These are phyloP conservation scores for Lysandra bellargus DNA, from an alignment of 2,888 invertebrate species.

Conservation along the genomic window DNA sequence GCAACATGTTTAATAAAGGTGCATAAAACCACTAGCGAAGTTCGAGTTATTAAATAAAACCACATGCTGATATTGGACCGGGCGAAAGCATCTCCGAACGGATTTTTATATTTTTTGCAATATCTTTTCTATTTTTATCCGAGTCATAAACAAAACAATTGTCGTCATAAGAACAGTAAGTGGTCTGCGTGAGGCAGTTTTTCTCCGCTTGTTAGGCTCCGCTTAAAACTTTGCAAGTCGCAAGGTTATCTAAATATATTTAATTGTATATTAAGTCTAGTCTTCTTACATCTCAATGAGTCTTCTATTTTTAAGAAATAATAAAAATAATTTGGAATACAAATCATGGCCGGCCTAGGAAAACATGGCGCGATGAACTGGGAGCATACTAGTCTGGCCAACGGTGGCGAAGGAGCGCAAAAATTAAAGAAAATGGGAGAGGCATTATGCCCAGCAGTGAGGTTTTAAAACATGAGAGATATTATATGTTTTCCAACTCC, in stretches of 20 bases:
- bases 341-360: background rate
- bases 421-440: background rate
- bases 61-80: background rate
- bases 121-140: slow-evolving; percentile 27
- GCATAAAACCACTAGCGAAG: background rate
- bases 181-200: slow-evolving; percentile 65
- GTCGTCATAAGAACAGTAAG: slow-evolving; percentile 61
- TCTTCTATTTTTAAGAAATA: background rate
- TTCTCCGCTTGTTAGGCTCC: slow-evolving; percentile 53
- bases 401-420: no score
- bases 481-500: background rate
- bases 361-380: background rate
- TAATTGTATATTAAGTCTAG: background rate
- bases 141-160: slow-evolving; percentile 52
- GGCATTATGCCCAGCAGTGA: no score
- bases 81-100: background rate
- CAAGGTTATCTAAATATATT: slow-evolving; percentile 19
- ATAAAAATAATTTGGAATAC: no score
- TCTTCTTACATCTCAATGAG: no score
- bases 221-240: slow-evolving; percentile 45
- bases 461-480: no score
- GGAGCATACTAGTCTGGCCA: no score
- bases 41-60: background rate
- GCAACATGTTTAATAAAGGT: background rate
- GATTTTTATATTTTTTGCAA: slow-evolving; percentile 41